Evolutionary conservation across 2,797 vertebrate species (phyloP).

Genomic region (Malurus leucopterus): DNA sequence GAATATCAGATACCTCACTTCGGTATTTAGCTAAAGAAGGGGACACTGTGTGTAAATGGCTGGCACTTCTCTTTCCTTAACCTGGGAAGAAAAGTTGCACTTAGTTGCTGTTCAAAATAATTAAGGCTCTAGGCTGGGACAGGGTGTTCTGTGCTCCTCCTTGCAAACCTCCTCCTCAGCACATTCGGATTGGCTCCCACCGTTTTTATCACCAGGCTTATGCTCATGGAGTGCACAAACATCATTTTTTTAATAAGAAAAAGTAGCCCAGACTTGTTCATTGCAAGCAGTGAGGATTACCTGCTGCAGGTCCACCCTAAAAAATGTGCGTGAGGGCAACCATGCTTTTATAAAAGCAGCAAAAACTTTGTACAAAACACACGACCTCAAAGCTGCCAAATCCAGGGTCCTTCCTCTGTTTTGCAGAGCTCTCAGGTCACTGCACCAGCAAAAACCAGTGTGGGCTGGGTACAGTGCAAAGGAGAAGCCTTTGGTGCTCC

Average conservation of each 20-base stretch:
- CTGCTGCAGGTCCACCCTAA: neutral
- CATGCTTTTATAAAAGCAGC: neutral
- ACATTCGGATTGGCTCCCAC: neutral
- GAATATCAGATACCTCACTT: neutral
- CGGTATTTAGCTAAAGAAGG: neutral
- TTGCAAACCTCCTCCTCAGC: neutral
- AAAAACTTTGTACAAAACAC: neutral
- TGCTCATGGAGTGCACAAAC: neutral
- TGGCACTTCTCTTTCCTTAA: neutral
- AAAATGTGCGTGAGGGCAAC: rapidly evolving
- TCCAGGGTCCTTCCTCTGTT: neutral
- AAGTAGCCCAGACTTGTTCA: neutral
- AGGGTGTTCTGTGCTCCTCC: neutral
- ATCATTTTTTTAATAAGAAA: neutral
- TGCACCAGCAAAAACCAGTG: neutral
- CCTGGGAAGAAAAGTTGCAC: neutral
- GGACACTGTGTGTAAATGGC: neutral
- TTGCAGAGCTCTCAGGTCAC: neutral
- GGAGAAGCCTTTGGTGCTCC: neutral
- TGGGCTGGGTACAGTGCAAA: neutral
- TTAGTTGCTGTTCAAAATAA: neutral
- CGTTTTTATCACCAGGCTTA: neutral
- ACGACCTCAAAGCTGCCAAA: neutral
- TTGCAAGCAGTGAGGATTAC: neutral
- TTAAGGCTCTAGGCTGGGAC: neutral